Evolutionary conservation across 2,888 invertebrate genomes (phyloP), one percentile per base, ranked within the genome.

Genomic region (Caradrina kadenii): DNA sequence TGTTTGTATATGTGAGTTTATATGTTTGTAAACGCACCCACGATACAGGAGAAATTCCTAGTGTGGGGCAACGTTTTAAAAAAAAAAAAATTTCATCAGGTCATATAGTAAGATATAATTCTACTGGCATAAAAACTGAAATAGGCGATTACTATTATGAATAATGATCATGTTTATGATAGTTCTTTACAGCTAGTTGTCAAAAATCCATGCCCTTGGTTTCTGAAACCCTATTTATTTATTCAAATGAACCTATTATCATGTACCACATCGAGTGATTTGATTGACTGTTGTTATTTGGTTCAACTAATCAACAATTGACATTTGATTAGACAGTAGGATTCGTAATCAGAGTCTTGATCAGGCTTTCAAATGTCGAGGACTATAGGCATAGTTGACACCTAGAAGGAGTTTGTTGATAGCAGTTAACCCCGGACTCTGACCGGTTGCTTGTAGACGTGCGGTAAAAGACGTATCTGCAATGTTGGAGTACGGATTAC

Each of bases 231-330:
- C 3, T 42, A 70, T 49, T 54, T 48, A 21, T 17, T 45, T 52
- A 62, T 62, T 45, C 5, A 19, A 22, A 45, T 19, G 61, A 19
- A 52, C 50, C 39, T 10, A 31, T 22, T 74, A 11, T 49, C 39
- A 73, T 26, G 45, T 6, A 5, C 15, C 45, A 45, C 52, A 52
- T 39, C 39, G n/a, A 42, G 21, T 6, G 6, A 48, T 11, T 49
- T 74, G 54, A 70, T 73, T 70, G 22, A 11, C 22, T 48, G 54
- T 70, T 74, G 54, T 66, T 67, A 13, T 50, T 13, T 35, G 19
- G 2, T 45, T 53, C 54, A 42, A 67, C 11, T 49, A 35, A 49
- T 55, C 5, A 74, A 74, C 42, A 11, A n/a, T 45, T 45, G 45
- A 45, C 45, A 31, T 53, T 66, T 13, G n/a, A 31, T 42, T 39